Conservation (phyloP, 1,140 invertebrate species). For the Brachionus sp. region DNA sequence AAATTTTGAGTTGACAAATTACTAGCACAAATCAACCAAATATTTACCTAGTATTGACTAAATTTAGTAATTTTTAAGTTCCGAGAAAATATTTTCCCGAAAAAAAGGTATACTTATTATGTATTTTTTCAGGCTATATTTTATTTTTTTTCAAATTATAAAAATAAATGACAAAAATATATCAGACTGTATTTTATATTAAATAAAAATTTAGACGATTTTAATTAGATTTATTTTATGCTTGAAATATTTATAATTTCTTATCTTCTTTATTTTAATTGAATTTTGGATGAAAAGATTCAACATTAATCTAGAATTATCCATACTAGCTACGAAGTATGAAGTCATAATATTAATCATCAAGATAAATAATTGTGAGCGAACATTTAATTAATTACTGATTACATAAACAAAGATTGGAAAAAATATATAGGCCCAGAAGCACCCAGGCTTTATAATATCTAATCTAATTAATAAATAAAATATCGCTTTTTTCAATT, state of each 20-base stretch:
- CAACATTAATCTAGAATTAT: neutral
- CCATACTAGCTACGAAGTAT: neutral
- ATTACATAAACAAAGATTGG: neutral
- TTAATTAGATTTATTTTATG: neutral
- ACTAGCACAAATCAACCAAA: neutral
- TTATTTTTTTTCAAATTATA: neutral
- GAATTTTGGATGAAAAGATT: neutral
- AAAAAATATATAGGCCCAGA: neutral
- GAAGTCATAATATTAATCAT: neutral
- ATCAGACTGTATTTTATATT: neutral
- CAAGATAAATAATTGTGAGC: neutral
- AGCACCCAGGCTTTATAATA: neutral
- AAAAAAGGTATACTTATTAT: neutral
- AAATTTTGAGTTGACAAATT: neutral
- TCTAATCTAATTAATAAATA: conserved; percentile 6
- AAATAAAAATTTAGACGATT: neutral
- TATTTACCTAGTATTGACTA: neutral
- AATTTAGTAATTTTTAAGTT: neutral
- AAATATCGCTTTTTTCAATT: neutral
- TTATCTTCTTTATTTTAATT: neutral
- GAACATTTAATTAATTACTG: neutral
- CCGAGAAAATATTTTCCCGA: neutral
- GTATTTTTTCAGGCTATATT: neutral
- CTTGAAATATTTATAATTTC: neutral
- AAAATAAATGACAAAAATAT: too few species aligned